A percentile compares a stretch with the other conserved stretches of the same genome.
Evolutionary conservation across 2,888 invertebrate genomes (phyloP).

Genomic region (Eristalinus aeneus): DNA sequence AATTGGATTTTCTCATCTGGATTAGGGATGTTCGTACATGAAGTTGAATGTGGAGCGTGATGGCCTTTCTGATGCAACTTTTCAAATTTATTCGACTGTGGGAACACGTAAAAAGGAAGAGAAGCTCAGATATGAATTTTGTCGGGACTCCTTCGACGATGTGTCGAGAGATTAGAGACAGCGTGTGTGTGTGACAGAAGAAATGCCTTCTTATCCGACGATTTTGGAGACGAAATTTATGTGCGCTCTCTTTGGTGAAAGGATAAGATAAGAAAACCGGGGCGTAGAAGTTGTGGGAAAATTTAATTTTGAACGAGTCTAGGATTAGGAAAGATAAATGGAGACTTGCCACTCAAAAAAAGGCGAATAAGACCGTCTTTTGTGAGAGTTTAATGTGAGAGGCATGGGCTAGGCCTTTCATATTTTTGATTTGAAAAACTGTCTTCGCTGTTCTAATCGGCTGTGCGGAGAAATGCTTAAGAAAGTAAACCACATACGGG

Average conservation of each 20-base stretch:
- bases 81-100: constrained; percentile 30
- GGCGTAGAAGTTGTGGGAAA: background rate
- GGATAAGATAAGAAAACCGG: background rate
- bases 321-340: background rate
- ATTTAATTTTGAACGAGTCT: background rate
- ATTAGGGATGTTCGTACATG: background rate
- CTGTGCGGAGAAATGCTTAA: too few species aligned
- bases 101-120: constrained; percentile 2
- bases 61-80: constrained; percentile 22
- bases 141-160: too few species aligned
- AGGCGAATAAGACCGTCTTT: too few species aligned
- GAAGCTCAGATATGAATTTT: background rate
- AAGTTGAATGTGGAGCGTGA: background rate
- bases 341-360: background rate
- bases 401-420: too few species aligned
- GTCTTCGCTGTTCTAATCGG: too few species aligned
- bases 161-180: background rate
- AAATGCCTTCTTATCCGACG: background rate
- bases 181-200: background rate
- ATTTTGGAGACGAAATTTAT: background rate
- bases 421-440: too few species aligned
- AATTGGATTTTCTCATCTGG: constrained; percentile 64
- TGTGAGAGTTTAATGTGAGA: too few species aligned
- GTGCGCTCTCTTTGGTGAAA: background rate
- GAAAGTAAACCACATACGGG: too few species aligned